These are phyloP conservation scores for Sebastes trivittatus DNA, from an alignment of 2,797 vertebrate species.

Conservation along the genomic window DNA sequence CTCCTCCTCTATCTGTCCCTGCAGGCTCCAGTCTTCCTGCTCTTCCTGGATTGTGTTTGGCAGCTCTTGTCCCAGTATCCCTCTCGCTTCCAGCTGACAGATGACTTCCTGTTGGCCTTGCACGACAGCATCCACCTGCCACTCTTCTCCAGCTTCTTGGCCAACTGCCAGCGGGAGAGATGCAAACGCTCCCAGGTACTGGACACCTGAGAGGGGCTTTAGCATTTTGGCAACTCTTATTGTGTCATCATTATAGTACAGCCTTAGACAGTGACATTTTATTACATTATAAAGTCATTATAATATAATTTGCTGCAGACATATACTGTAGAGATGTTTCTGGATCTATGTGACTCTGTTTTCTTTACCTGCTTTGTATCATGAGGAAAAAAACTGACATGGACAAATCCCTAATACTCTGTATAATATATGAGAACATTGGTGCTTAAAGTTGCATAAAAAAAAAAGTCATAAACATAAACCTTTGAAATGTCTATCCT, in stretches of 20 bases:
- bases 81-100: conserved; percentile 89
- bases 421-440: background rate
- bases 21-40: conserved; percentile 92
- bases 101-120: conserved; percentile 89
- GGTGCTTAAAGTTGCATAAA: background rate
- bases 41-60: conserved; percentile 95
- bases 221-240: background rate
- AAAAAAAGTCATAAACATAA: background rate
- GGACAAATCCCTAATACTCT: background rate
- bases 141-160: conserved; percentile 90
- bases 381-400: background rate
- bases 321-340: background rate
- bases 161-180: conserved; percentile 90
- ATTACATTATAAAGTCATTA: background rate
- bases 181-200: conserved; percentile 81
- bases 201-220: background rate
- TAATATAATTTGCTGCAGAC: background rate
- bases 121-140: conserved; percentile 90
- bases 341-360: background rate
- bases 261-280: background rate
- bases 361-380: background rate
- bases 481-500: background rate
- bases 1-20: background rate
- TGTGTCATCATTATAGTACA: background rate
- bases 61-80: conserved; percentile 91